These are phyloP conservation scores for Dermatemys mawii DNA, from an alignment of 2,113 vertebrate species.

Conservation along the genomic window DNA sequence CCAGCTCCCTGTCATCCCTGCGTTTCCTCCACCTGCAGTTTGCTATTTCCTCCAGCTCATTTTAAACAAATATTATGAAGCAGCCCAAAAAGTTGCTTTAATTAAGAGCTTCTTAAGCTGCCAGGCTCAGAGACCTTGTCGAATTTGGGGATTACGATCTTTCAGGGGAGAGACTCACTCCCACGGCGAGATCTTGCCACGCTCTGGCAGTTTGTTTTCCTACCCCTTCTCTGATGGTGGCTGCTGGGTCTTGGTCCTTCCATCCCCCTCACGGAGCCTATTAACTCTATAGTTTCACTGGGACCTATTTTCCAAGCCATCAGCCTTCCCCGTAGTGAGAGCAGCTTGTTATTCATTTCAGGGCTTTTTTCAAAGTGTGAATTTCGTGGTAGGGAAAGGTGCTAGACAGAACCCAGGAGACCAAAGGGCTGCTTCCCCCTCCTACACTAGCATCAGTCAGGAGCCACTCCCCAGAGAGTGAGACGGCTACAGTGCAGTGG, in stretches of 20 bases:
- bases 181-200: background rate
- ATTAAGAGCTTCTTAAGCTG: background rate
- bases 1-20: background rate
- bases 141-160: background rate
- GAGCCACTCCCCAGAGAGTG: background rate
- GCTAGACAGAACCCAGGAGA: background rate
- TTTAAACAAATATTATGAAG: background rate
- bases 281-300: background rate
- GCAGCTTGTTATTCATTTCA: background rate
- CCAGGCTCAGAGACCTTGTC: background rate
- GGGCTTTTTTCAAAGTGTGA: background rate
- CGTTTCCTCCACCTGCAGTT: background rate
- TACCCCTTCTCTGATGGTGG: background rate
- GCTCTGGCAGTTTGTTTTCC: background rate
- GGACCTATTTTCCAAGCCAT: background rate
- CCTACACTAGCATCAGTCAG: background rate
- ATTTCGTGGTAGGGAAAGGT: background rate
- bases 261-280: background rate
- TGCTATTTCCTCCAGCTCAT: background rate
- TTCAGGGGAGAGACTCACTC: background rate
- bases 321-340: background rate
- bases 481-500: background rate
- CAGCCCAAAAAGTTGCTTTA: background rate
- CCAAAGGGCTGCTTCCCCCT: background rate
- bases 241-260: background rate